Percentiles rank a stretch among this genome's conserved stretches.
phyloP scores from a whole-genome alignment of 2,888 invertebrate species.

The Eutolmus rufibarbis region DNA sequence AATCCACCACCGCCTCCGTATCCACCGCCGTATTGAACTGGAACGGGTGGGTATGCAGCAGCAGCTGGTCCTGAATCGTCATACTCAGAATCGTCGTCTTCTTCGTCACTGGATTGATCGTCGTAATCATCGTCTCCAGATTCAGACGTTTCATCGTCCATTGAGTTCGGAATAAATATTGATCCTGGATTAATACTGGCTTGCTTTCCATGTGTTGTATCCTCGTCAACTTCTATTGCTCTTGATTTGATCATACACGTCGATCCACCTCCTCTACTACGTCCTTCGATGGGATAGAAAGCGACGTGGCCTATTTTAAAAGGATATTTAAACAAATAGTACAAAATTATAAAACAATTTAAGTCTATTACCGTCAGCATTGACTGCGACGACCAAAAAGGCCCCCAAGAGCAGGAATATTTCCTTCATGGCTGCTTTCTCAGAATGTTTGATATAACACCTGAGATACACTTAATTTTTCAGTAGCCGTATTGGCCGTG shows the following conservation, averaged over 20 bases:
- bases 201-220: background rate
- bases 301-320: background rate
- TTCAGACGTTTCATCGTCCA: background rate
- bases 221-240: conserved; percentile 11
- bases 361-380: background rate
- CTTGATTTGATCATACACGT: conserved; percentile 6
- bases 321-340: background rate
- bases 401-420: background rate
- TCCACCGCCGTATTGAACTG: background rate
- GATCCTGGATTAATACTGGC: background rate
- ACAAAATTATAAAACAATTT: background rate
- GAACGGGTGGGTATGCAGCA: background rate
- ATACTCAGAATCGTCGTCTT: background rate
- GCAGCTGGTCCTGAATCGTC: background rate
- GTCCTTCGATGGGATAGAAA: background rate
- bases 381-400: background rate
- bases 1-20: background rate
- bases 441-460: background rate
- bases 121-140: background rate
- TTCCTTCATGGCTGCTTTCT: background rate
- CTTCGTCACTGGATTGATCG: background rate
- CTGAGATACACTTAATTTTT: background rate
- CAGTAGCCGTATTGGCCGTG: background rate
- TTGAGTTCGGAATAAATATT: background rate
- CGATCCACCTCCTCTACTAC: background rate